Percentiles rank a stretch among this genome's conserved stretches.
phyloP scores from a whole-genome alignment of 1,140 invertebrate genomes.

The Aphis gossypii region DNA sequence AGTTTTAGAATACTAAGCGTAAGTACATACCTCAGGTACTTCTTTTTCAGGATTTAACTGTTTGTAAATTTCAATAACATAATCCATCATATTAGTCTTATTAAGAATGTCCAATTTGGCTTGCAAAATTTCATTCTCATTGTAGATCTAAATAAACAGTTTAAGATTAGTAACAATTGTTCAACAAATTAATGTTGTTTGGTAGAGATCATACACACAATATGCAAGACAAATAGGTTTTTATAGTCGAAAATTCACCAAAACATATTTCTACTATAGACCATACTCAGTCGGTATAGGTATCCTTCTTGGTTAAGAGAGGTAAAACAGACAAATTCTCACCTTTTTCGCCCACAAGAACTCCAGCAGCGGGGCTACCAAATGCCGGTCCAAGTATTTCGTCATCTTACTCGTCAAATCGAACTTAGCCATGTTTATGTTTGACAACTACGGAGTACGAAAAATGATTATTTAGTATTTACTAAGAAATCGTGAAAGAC shows the following conservation, averaged over 20 bases:
- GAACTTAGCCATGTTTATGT: conserved; percentile 82
- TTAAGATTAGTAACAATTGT: background rate
- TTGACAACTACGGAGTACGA: background rate
- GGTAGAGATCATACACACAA: background rate
- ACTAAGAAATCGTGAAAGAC: background rate
- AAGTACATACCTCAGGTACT: conserved; percentile 73
- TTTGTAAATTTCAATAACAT: conserved; percentile 93
- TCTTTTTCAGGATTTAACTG: conserved; percentile 84
- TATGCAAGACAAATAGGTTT: background rate
- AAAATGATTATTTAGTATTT: background rate
- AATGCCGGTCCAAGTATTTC: conserved; percentile 95
- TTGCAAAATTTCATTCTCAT: conserved; percentile 89
- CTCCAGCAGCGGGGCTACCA: conserved; percentile 96
- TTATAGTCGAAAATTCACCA: background rate
- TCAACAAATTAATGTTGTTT: background rate
- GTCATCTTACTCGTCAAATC: conserved; percentile 93
- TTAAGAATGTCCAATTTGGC: conserved; percentile 93
- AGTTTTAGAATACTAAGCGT: background rate
- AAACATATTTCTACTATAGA: background rate
- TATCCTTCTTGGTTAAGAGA: background rate
- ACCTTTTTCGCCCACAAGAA: conserved; percentile 96
- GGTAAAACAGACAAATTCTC: conserved; percentile 63
- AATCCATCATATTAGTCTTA: conserved; percentile 99
- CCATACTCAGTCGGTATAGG: background rate
- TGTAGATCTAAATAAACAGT: conserved; percentile 75